These are phyloP conservation scores for Sarcophaga variegata DNA, from an alignment of 2,888 invertebrate species.

Conservation along the genomic window DNA sequence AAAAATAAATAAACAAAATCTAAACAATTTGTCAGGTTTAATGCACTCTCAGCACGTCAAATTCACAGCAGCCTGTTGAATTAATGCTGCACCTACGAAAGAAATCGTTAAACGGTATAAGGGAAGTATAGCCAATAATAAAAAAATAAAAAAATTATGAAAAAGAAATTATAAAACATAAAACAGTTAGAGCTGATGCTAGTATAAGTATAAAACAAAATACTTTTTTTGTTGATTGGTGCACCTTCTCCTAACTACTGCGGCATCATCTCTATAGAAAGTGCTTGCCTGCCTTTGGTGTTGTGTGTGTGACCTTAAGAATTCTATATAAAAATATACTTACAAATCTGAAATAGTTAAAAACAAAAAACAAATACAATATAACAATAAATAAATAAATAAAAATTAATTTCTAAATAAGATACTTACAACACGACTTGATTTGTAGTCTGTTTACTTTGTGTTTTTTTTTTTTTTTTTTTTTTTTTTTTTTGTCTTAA, in stretches of 20 bases:
- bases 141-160: neutral
- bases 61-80: conserved; percentile 10
- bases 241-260: neutral
- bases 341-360: conserved; percentile 33
- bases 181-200: neutral
- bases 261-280: neutral
- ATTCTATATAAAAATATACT: conserved; percentile 22
- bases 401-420: neutral
- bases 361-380: conserved; percentile 27
- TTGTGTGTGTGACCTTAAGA: conserved; percentile 54
- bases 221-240: neutral
- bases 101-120: neutral
- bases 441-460: neutral
- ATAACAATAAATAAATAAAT: neutral
- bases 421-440: neutral
- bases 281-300: neutral
- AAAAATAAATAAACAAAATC: neutral
- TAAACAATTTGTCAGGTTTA: conserved; percentile 61
- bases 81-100: conserved; percentile 8
- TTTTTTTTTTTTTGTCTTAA: neutral
- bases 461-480: no score
- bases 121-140: conserved; percentile 46
- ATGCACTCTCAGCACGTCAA: conserved; percentile 50
- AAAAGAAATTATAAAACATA: neutral
- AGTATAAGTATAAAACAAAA: neutral